These are phyloP conservation scores for Rhagonycha lutea DNA, from an alignment of 2,888 invertebrate genomes.

Conservation along the genomic window DNA sequence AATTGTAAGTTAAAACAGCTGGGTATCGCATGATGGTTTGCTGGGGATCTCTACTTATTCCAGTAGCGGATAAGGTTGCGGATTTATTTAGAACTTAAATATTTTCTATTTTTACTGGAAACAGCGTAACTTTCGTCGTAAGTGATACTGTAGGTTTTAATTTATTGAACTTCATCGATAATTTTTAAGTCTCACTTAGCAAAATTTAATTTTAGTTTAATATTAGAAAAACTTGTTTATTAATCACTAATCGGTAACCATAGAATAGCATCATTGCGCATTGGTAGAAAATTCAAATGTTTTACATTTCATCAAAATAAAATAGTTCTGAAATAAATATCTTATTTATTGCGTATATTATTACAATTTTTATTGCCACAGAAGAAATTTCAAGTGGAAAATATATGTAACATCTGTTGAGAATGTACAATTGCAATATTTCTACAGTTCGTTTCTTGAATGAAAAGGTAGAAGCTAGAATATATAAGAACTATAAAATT, in stretches of 20 bases:
- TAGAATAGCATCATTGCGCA: background rate
- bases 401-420: background rate
- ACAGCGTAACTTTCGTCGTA: background rate
- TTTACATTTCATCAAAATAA: background rate
- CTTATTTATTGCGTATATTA: background rate
- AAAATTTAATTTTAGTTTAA: too few species aligned
- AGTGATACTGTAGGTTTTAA: too few species aligned
- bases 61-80: background rate
- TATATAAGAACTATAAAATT: background rate
- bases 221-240: too few species aligned
- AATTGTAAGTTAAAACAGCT: background rate
- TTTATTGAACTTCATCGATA: background rate
- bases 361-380: background rate
- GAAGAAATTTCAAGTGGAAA: background rate
- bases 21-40: background rate
- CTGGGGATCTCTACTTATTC: background rate
- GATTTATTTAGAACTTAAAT: background rate
- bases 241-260: too few species aligned
- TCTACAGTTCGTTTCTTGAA: background rate
- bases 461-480: background rate
- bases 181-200: background rate
- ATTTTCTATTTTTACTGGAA: background rate
- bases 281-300: background rate
- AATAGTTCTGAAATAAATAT: background rate
- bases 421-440: background rate